These are phyloP conservation scores for Himalopsyche kuldschensis DNA, from an alignment of 2,888 invertebrate genomes.

Conservation along the genomic window DNA sequence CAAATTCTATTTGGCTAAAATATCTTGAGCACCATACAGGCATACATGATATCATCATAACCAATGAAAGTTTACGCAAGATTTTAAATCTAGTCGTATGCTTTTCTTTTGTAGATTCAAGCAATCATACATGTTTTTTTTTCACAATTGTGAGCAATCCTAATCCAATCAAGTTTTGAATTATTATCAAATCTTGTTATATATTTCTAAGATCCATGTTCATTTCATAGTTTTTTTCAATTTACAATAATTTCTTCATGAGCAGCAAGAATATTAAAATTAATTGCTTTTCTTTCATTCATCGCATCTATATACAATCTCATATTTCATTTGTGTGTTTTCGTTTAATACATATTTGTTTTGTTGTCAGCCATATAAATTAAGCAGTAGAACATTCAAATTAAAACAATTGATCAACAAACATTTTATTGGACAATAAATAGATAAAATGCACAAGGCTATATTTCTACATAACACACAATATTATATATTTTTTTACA, in stretches of 20 bases:
- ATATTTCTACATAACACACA: slow-evolving; percentile 22
- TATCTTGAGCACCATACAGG: too few relatives aligned
- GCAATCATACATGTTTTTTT: too few relatives aligned
- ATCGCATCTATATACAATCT: not conserved
- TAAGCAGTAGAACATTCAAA: not conserved
- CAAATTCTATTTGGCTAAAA: too few relatives aligned
- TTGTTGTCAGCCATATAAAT: not conserved
- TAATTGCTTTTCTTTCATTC: not conserved
- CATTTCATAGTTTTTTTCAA: not conserved
- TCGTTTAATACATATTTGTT: too few relatives aligned
- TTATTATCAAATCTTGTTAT: too few relatives aligned
- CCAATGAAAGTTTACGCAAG: too few relatives aligned
- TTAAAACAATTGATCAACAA: not conserved
- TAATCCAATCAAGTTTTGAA: too few relatives aligned
- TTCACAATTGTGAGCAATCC: too few relatives aligned
- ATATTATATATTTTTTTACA: slow-evolving; percentile 16
- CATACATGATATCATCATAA: too few relatives aligned
- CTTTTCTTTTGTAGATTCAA: too few relatives aligned
- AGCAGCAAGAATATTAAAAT: not conserved
- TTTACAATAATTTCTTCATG: not conserved
- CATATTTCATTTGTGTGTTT: not conserved
- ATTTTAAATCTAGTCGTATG: too few relatives aligned
- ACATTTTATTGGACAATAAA: not conserved
- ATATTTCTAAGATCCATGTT: too few relatives aligned
- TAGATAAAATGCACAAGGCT: slow-evolving; percentile 6